Conservation (phyloP, 2,113 vertebrate genomes). For the Amblyornis subalaris region DNA sequence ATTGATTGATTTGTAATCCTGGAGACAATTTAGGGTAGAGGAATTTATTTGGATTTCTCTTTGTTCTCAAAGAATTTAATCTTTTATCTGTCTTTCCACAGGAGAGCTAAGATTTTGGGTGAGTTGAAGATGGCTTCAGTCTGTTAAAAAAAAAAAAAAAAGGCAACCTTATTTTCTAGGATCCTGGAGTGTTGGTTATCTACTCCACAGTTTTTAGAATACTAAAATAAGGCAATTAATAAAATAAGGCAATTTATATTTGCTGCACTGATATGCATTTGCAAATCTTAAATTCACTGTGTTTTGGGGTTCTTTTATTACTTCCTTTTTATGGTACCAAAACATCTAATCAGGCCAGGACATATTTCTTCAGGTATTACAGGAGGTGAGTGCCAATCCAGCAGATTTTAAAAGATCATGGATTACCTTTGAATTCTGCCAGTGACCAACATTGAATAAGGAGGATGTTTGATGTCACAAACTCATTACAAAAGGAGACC, state of each 20-base stretch:
- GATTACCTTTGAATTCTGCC: neutral
- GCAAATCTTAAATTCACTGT: neutral
- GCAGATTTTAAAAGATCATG: neutral
- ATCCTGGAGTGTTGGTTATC: neutral
- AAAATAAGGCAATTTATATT: neutral
- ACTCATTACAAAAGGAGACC: neutral
- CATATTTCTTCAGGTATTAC: neutral
- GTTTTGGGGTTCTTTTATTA: neutral
- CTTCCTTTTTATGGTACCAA: neutral
- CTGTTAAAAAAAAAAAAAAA: neutral
- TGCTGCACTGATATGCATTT: neutral
- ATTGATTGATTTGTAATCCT: neutral
- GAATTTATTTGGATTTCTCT: neutral
- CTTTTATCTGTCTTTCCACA: neutral
- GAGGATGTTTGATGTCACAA: neutral
- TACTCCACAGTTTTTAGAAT: neutral
- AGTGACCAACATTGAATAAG: neutral
- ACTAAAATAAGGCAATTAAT: neutral
- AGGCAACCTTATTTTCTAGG: neutral
- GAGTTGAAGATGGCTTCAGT: neutral
- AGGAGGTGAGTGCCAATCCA: neutral
- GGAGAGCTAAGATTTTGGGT: neutral
- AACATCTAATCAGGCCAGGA: neutral
- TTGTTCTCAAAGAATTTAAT: neutral
- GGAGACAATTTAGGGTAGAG: neutral